Base-by-base conservation (phyloP, 2,113 vertebrate genomes). In the Cryptotis parvus region DNA sequence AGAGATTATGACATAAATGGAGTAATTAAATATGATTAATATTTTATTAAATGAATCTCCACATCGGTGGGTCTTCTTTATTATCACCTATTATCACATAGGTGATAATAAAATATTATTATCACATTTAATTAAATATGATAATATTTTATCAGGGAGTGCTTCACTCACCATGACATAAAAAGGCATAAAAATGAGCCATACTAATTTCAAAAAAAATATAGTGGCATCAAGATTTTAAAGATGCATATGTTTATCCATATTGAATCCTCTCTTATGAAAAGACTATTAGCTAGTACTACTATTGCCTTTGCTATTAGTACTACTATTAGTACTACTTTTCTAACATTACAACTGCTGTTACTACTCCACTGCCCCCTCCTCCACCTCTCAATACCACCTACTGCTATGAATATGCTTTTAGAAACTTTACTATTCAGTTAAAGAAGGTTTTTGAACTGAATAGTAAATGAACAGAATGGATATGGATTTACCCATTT, bases 1-100 rank as follows among this genome's bases (percentile, higher is more conserved):
- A 52, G 61, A 95, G 76, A 65, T 73, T 69, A 69, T 29, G 31
- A 85, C 31, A 73, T 78, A 80, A 86, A 24, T 26, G 4, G 24
- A 24, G 4, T 11, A 1, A 91, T 87, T n/a, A 80, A 37, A 76
- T 65, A 29, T 39, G 27, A 70, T 78, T 85, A 69, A 61, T 1
- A 49, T 85, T 78, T 76, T 78, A 73, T 82, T 18, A 55, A n/a
- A n/a, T n/a, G n/a, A n/a, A n/a, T n/a, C n/a, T n/a, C n/a, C n/a
- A n/a, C n/a, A n/a, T n/a, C n/a, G n/a, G n/a, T n/a, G n/a, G n/a
- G n/a, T n/a, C n/a, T n/a, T n/a, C n/a, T n/a, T n/a, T n/a, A n/a
- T n/a, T n/a, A n/a, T n/a, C n/a, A n/a, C n/a, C n/a, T n/a, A n/a
- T n/a, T n/a, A n/a, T n/a, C n/a, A n/a, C n/a, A n/a, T n/a, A n/a